Base-by-base conservation (phyloP, 2,113 vertebrate genomes). In the Motacilla alba region DNA sequence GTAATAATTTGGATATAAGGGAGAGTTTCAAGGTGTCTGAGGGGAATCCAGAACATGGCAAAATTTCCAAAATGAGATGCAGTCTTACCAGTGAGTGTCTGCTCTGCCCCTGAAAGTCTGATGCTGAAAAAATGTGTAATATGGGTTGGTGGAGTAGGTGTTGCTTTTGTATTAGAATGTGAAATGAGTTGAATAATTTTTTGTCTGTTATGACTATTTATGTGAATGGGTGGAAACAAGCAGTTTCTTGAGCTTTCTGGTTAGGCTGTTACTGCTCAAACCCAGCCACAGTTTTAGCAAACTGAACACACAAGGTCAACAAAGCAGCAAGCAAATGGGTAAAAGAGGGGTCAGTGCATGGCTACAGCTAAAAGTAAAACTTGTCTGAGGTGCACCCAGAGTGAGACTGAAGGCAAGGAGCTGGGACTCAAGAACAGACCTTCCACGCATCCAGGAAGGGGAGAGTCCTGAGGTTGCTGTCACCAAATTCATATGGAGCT, bases 381-480 rank as follows among this genome's bases (percentile, higher is more conserved):
- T 47, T 56, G 73, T 30, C 69, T 1, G 1, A 75, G 56, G 62
- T 84, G 87, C 68, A 81, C 35, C 35, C 7, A 15, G 56, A 35
- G 44, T 11, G 52, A 70, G 26, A 26, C 27, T 41, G 73, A 30
- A 58, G 66, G 30, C 15, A 46, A 39, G 43, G 58, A 86, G n/a
- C 19, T 3, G 3, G 19, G 12, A 53, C 53, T 23, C 47, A 13
- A 77, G 49, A 66, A 59, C 47, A 68, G 30, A 83, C 8, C 30
- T 50, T 23, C 12, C 62, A 33, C 7, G 0, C 6, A 35, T 17
- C 22, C 1, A 0, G 49, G 22, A 81, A 47, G n/a, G 31, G 0
- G 1, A 73, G 10, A 24, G 28, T 52, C 37, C 53, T 10, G 0
- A 13, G 18, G 24, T 23, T 33, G 49, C 37, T 5, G 11, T 37